These are phyloP conservation scores for Gymnobelideus leadbeateri DNA, from an alignment of 2,113 vertebrate genomes.

Conservation along the genomic window DNA sequence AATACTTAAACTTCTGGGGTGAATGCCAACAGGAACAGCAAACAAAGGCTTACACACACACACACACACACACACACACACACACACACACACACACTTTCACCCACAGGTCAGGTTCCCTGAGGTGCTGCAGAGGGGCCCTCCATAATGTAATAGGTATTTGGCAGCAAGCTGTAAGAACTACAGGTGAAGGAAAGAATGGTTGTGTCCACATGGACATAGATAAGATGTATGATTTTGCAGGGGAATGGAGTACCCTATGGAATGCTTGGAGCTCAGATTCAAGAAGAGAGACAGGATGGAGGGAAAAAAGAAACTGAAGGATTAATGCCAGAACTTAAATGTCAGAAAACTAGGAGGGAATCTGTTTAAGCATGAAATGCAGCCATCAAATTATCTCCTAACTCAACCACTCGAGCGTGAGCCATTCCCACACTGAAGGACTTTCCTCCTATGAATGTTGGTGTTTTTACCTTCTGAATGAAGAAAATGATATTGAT, in stretches of 20 bases:
- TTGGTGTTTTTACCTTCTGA: background rate
- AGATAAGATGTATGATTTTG: background rate
- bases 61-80: conserved; percentile 7
- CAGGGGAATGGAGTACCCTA: background rate
- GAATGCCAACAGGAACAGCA: conserved; percentile 37
- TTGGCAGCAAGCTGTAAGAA: background rate
- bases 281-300: background rate
- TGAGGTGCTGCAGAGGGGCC: background rate
- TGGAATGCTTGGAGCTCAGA: conserved; percentile 6
- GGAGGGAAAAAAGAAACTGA: background rate
- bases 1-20: conserved; percentile 54
- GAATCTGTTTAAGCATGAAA: conserved; percentile 73
- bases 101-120: background rate
- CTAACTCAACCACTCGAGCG: background rate
- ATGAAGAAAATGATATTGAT: conserved; percentile 48
- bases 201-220: conserved; percentile 21
- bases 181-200: background rate
- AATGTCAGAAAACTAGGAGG: conserved; percentile 55
- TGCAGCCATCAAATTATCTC: background rate
- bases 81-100: conserved; percentile 23
- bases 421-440: background rate
- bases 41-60: conserved; percentile 25
- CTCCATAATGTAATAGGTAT: conserved; percentile 22
- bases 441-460: background rate
- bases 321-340: background rate